These are phyloP conservation scores for Microplitis mediator DNA, from an alignment of 1,140 invertebrate genomes.

Conservation along the genomic window DNA sequence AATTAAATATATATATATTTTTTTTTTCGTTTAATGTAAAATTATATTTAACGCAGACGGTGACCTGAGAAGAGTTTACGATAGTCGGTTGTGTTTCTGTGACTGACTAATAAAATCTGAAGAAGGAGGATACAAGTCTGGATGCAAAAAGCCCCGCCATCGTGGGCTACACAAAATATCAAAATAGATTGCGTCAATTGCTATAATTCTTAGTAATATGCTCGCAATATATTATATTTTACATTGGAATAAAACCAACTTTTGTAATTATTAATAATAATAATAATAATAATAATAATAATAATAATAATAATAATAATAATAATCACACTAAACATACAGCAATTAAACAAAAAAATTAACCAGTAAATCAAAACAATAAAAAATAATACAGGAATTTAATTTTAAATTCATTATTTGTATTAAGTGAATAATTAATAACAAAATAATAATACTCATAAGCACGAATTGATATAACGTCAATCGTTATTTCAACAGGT, in stretches of 20 bases:
- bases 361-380: background rate
- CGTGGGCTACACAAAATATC: slow-evolving; percentile 48
- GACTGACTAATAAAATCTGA: slow-evolving; percentile 56
- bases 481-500: slow-evolving; percentile 2
- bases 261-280: slow-evolving; percentile 1
- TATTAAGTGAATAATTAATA: no score
- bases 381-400: background rate
- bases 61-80: slow-evolving; percentile 14
- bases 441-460: no score
- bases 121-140: slow-evolving; percentile 33
- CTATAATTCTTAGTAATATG: slow-evolving; percentile 10
- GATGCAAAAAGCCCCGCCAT: slow-evolving; percentile 28
- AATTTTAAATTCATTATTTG: no score
- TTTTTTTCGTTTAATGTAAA: background rate
- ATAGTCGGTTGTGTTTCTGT: slow-evolving; percentile 45
- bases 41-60: background rate
- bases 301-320: no score
- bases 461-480: background rate
- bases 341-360: no score
- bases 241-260: slow-evolving; percentile 43
- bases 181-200: slow-evolving; percentile 46
- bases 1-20: background rate
- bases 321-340: no score
- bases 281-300: background rate
- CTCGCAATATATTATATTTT: slow-evolving; percentile 28